Base-by-base conservation (phyloP, 2,888 invertebrate species). In the Eulithis prunata region DNA sequence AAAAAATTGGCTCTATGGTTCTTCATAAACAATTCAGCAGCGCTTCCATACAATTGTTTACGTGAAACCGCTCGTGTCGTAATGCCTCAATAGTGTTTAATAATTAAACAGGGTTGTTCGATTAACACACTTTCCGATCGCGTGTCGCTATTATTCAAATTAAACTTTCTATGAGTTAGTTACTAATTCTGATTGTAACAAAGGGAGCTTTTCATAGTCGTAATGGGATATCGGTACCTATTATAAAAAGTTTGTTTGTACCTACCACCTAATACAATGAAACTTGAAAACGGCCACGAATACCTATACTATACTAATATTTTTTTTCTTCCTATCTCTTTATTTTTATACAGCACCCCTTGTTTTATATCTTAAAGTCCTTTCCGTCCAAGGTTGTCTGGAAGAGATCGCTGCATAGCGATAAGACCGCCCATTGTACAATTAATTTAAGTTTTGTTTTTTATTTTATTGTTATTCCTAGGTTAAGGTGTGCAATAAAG, bases 31-130 rank as follows among this genome's bases (percentile, higher is more conserved):
- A 78, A 90, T 90, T 87, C 79, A 88, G 66, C 47, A 62, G 49
- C 71, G 75, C 75, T 82, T 80, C 81, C 77, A 75, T 80, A 84
- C 84, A 86, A 89, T 89, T 87, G 88, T 88, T 85, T 76, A 86
- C 84, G 85, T 88, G 83, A 85, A 75, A 72, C 77, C 77, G 77
- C 67, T 77, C 74, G 73, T 76, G 76, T 65, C 73, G 71, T 78
- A 80, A 76, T 80, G 74, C 78, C 75, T 74, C 76, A 74, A 75
- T 77, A 70, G 73, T 77, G 77, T 82, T 85, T 87, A 83, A 89
- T 87, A 89, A 87, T 86, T 88, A 85, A 86, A 86, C 79, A 76
- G 73, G 73, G 62, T 74, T 69, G 69, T 71, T 75, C 81, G 79
- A 85, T 87, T 87, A 85, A 86, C 83, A 81, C 81, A 85, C 78